Evolutionary conservation across 1,140 invertebrate species (phyloP).

Genomic region (Drosophila lini): DNA sequence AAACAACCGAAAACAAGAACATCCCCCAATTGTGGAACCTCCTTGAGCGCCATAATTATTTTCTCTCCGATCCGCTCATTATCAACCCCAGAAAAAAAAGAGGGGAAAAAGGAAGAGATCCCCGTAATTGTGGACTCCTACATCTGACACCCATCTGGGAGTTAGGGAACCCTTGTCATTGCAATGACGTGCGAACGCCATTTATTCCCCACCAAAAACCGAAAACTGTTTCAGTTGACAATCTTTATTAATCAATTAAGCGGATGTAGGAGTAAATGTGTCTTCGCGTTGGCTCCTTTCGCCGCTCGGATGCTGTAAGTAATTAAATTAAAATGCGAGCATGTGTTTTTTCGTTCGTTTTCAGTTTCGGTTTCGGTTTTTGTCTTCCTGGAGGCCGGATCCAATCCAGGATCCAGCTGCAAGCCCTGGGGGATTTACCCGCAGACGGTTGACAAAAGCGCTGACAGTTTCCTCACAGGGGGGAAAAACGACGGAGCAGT

Average conservation of each 20-base stretch:
- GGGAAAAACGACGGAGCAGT: constrained; percentile 17
- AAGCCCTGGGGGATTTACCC: constrained; percentile 65
- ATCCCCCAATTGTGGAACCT: constrained; percentile 20
- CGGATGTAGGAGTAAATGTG: constrained; percentile 54
- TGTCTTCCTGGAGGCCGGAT: constrained; percentile 33
- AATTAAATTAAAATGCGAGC: constrained; percentile 82
- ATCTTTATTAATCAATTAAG: constrained; percentile 81
- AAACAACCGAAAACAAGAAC: constrained; percentile 36
- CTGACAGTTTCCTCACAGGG: constrained; percentile 56
- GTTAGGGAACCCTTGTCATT: constrained; percentile 61
- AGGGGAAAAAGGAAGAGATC: constrained; percentile 18
- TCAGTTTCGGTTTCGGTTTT: constrained; percentile 24
- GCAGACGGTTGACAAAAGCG: constrained; percentile 74
- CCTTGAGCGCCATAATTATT: constrained; percentile 20
- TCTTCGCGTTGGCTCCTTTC: constrained; percentile 53
- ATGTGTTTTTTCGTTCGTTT: constrained; percentile 69
- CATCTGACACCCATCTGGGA: constrained; percentile 71
- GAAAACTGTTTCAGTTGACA: constrained; percentile 63
- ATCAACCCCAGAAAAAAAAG: constrained; percentile 38
- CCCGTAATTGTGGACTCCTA: constrained; percentile 47
- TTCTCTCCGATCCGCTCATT: constrained; percentile 41
- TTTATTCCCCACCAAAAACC: constrained; percentile 27
- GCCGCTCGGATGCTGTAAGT: constrained; percentile 69
- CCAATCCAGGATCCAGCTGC: constrained; percentile 35
- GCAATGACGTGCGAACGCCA: constrained; percentile 61